Base-by-base conservation (phyloP, 2,888 invertebrate species). In the Drosophila hamatofila region DNA sequence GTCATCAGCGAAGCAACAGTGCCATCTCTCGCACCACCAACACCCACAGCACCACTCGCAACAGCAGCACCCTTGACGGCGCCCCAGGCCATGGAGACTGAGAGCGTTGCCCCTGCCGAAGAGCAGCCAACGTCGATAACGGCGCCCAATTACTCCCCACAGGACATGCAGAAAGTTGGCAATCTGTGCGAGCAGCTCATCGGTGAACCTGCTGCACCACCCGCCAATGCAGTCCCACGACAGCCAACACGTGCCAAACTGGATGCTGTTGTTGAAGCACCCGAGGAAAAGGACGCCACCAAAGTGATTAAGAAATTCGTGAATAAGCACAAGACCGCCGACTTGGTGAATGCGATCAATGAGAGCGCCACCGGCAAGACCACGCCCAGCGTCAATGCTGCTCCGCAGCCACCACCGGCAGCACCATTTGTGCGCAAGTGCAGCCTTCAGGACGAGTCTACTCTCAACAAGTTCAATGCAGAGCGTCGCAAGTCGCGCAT, bases 401-500 rank as follows among this genome's bases (percentile, higher is more conserved):
- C 63, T 12, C 44, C 78, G 23, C 68, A 65, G 3, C 58, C 76
- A 12, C 44, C 75, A 0, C 49, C 70, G 2, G 58, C 74, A 37
- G 75, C 85, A 9, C 78, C 75, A 35, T 92, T 91, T 54, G 85
- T 91, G 11, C 91, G 92, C n/a, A 92, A 93, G 74, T 92, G 91
- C 60, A 93, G 93, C 74, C 81, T 93, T 44, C 92, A 93, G 49
- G 93, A 93, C 37, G 93, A 93, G 58, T 83, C 89, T 27, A 78
- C 89, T 5, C 77, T 91, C 8, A 90, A 76, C 51, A 91, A 93
- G 93, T 91, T 92, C 81, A 94, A 94, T 1, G 92, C 94, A 3
- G 95, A 95, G 78, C 93, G 95, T 68, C 93, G 96, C 73, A 94
- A 94, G 72, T 96, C 96, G 1, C 94, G 95, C 83, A 95, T 96